Evolutionary conservation across 1,140 invertebrate genomes (phyloP).

Genomic region (Hydropsyche tenuis): DNA sequence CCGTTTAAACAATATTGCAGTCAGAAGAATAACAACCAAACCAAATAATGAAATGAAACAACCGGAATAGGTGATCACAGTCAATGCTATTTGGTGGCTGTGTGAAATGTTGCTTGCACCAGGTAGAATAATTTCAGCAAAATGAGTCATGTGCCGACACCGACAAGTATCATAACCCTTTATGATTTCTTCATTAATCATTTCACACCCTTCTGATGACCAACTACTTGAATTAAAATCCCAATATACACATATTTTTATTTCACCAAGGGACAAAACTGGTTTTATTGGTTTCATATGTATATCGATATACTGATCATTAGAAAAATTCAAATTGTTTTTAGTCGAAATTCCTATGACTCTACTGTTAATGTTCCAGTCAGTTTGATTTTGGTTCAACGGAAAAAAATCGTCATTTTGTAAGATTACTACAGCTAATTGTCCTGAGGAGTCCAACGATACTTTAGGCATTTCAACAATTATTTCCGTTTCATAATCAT

Average conservation of each 20-base stretch:
- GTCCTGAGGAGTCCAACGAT: neutral
- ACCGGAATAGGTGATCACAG: conserved; percentile 57
- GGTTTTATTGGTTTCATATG: conserved; percentile 52
- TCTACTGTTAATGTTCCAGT: conserved; percentile 5
- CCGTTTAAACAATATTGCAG: conserved; percentile 56
- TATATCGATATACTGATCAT: conserved; percentile 57
- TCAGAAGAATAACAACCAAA: conserved; percentile 54
- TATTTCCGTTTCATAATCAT: neutral
- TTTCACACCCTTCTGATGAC: conserved; percentile 56
- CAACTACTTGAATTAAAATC: conserved; percentile 56
- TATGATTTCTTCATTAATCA: neutral
- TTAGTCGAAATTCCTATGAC: neutral
- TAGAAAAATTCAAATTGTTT: conserved; percentile 37
- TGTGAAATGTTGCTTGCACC: conserved; percentile 52
- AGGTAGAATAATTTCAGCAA: conserved; percentile 58
- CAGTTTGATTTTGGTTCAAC: neutral
- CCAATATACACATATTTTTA: conserved; percentile 55
- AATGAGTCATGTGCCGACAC: conserved; percentile 60
- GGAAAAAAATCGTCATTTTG: neutral
- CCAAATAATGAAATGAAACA: conserved; percentile 58
- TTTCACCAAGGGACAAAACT: neutral
- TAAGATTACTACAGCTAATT: conserved; percentile 17
- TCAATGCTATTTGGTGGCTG: conserved; percentile 52
- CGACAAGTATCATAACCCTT: conserved; percentile 57
- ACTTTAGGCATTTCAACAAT: conserved; percentile 10